Evolutionary conservation across 1,140 invertebrate species (phyloP).

Genomic region (Orchestia grillus): DNA sequence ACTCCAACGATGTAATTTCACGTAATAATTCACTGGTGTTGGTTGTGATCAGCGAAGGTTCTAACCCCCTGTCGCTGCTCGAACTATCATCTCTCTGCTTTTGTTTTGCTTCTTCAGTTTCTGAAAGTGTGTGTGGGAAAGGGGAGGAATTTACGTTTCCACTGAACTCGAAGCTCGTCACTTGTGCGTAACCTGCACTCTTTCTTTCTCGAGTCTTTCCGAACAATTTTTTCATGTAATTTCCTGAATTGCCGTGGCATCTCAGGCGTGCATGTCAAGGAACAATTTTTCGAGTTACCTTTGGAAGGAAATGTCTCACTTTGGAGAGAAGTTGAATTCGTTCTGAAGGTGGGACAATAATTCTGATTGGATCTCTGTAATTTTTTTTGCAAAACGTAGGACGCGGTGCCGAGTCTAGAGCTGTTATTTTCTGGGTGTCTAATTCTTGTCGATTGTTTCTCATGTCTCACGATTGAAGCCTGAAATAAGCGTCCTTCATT

Average conservation of each 20-base stretch:
- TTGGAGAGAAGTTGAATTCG: background rate
- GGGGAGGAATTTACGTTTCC: background rate
- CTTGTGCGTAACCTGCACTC: background rate
- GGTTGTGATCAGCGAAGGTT: background rate
- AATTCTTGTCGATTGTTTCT: background rate
- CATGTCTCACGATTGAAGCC: background rate
- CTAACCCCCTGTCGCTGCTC: background rate
- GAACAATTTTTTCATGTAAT: background rate
- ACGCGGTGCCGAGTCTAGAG: background rate
- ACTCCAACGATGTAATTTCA: background rate
- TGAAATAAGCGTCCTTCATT: background rate
- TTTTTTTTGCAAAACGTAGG: background rate
- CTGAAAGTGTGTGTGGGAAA: background rate
- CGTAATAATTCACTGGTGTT: background rate
- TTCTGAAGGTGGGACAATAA: background rate
- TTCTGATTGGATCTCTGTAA: background rate
- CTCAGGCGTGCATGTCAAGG: background rate
- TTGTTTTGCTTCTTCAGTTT: background rate
- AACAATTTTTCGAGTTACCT: background rate
- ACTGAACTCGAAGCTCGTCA: background rate
- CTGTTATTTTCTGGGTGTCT: background rate
- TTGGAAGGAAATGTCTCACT: background rate
- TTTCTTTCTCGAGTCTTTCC: background rate
- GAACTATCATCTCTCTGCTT: background rate
- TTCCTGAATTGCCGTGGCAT: background rate